These are phyloP conservation scores for Pogonomyrmex barbatus DNA, from an alignment of 1,140 invertebrate species.

Conservation along the genomic window DNA sequence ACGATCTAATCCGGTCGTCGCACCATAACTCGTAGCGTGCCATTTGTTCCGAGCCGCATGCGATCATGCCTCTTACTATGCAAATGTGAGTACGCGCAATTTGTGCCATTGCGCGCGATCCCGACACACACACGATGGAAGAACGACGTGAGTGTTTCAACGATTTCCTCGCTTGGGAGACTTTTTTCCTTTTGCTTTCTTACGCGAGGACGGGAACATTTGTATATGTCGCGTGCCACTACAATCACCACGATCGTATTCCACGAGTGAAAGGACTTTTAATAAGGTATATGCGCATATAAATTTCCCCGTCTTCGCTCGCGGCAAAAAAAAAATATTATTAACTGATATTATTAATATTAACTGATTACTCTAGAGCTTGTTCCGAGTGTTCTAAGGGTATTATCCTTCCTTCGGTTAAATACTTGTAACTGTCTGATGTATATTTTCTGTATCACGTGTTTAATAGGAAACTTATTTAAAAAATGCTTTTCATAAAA, in stretches of 20 bases:
- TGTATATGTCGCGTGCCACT: conserved; percentile 47
- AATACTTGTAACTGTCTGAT: not conserved
- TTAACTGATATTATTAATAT: conserved; percentile 2
- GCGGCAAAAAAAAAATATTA: not conserved
- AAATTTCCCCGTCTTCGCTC: conserved; percentile 27
- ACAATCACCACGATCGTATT: conserved; percentile 48
- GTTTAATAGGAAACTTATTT: not conserved
- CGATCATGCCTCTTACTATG: conserved; percentile 55
- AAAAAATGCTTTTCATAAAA: not conserved
- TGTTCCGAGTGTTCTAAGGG: not conserved
- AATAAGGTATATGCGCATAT: not conserved
- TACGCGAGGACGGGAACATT: conserved; percentile 38
- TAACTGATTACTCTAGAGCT: conserved; percentile 11
- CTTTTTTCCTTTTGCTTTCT: conserved; percentile 39
- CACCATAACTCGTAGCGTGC: conserved; percentile 29
- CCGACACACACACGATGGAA: conserved; percentile 12
- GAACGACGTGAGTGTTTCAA: conserved; percentile 8
- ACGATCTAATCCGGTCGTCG: conserved; percentile 65
- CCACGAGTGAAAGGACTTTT: conserved; percentile 43
- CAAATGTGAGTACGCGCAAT: conserved; percentile 57
- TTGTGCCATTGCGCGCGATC: conserved; percentile 47
- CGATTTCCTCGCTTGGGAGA: conserved; percentile 17
- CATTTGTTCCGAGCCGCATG: conserved; percentile 37
- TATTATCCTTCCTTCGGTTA: not conserved
- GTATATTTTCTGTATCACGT: conserved; percentile 1